Conservation (phyloP, 2,888 invertebrate species). For the Oscheius onirici region DNA sequence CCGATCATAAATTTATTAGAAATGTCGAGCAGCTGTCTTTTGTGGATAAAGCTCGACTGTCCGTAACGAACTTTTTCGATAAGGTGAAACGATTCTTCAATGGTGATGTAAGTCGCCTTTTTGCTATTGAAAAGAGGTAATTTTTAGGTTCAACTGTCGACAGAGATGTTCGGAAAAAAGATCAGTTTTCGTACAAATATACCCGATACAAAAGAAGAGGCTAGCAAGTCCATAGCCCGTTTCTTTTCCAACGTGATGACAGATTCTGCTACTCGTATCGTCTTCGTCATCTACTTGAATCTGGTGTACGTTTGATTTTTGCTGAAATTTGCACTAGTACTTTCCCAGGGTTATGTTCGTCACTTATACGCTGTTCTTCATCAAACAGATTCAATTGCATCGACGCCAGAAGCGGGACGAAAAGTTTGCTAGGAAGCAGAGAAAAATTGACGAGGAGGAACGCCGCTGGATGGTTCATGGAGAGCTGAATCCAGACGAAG, state of each 20-base stretch:
- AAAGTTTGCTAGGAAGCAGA: slow-evolving; percentile 10
- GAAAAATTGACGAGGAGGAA: slow-evolving; percentile 17
- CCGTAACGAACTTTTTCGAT: neutral
- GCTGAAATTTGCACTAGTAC: neutral
- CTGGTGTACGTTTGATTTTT: slow-evolving; percentile 12
- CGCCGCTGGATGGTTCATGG: slow-evolving; percentile 8
- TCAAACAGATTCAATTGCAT: slow-evolving; percentile 25
- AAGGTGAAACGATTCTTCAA: slow-evolving; percentile 9
- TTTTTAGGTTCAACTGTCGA: slow-evolving; percentile 12
- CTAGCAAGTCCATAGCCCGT: neutral
- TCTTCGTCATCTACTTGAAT: slow-evolving; percentile 27
- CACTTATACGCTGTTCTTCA: slow-evolving; percentile 14
- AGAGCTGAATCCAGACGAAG: neutral
- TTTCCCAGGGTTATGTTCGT: slow-evolving; percentile 15
- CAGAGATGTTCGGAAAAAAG: slow-evolving; percentile 11
- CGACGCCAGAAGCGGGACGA: slow-evolving; percentile 19
- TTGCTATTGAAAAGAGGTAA: neutral
- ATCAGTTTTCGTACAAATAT: slow-evolving; percentile 22
- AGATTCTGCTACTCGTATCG: slow-evolving; percentile 18
- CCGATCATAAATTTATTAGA: no score
- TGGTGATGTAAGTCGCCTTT: slow-evolving; percentile 2
- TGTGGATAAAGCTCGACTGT: neutral
- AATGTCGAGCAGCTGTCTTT: no score
- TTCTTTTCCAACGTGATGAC: slow-evolving; percentile 14
- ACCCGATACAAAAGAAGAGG: slow-evolving; percentile 13